A percentile compares a stretch with the other conserved stretches of the same genome.
Evolutionary conservation across 2,888 invertebrate genomes (phyloP).

Genomic region (Euphydryas editha): DNA sequence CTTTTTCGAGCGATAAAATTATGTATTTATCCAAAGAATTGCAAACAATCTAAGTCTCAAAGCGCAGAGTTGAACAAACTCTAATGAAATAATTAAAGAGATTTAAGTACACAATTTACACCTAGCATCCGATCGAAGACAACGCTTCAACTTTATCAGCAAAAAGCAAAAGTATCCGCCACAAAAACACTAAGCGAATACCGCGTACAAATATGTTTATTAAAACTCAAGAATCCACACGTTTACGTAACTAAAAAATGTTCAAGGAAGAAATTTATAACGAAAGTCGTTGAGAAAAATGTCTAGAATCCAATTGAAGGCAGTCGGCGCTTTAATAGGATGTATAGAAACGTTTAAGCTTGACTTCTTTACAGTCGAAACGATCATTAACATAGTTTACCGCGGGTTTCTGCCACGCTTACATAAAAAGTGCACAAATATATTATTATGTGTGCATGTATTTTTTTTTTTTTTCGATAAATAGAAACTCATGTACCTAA

Average conservation of each 20-base stretch:
- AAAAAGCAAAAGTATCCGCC: background rate
- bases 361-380: background rate
- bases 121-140: background rate
- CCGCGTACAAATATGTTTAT: background rate
- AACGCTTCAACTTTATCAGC: background rate
- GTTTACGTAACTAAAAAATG: conserved; percentile 13
- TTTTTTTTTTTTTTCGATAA: no score
- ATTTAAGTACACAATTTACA: background rate
- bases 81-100: background rate
- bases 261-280: conserved; percentile 4
- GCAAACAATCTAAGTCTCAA: no score
- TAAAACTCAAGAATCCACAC: conserved; percentile 9
- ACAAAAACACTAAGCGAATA: conserved; percentile 1
- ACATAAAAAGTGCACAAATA: no score
- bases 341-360: background rate
- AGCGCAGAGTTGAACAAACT: no score
- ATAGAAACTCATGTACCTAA: no score
- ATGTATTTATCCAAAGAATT: no score
- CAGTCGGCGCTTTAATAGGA: background rate
- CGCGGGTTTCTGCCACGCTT: background rate
- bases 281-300: conserved; percentile 11
- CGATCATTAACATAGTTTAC: background rate
- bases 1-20: no score
- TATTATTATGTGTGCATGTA: no score
- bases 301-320: conserved; percentile 9